These are phyloP conservation scores for Lamellibrachia columna DNA, from an alignment of 2,888 invertebrate genomes.

Conservation along the genomic window DNA sequence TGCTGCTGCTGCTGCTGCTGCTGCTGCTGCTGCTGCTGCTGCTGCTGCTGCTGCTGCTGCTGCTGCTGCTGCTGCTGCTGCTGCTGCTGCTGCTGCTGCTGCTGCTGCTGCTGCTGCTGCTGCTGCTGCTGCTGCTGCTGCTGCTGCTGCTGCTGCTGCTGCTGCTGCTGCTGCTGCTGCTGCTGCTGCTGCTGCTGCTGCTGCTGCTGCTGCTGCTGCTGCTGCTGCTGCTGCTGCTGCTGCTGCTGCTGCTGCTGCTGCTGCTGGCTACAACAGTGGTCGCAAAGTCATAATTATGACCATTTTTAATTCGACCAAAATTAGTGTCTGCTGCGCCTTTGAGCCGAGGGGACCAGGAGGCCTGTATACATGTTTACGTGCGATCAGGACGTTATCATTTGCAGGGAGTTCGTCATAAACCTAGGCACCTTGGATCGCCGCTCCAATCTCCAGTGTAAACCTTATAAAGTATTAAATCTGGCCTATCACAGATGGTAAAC, in stretches of 20 bases:
- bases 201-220: not conserved
- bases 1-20: not conserved
- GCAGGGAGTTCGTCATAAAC: not conserved
- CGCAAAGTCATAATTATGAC: no score
- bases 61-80: conserved; percentile 19
- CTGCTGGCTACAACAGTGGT: no score
- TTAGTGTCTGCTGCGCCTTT: no score
- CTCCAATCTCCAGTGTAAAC: not conserved
- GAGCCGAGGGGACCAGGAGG: no score
- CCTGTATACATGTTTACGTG: not conserved
- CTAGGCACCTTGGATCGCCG: not conserved
- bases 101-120: conserved; percentile 18
- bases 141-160: not conserved
- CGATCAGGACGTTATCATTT: not conserved
- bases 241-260: conserved; percentile 13
- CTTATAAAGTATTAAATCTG: not conserved
- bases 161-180: not conserved
- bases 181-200: not conserved
- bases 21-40: not conserved
- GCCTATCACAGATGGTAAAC: not conserved
- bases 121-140: conserved; percentile 14
- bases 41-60: not conserved
- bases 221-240: not conserved
- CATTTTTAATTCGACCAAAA: no score
- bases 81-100: conserved; percentile 20